Base-by-base conservation (phyloP, 2,113 vertebrate species). In the Gadus macrocephalus region DNA sequence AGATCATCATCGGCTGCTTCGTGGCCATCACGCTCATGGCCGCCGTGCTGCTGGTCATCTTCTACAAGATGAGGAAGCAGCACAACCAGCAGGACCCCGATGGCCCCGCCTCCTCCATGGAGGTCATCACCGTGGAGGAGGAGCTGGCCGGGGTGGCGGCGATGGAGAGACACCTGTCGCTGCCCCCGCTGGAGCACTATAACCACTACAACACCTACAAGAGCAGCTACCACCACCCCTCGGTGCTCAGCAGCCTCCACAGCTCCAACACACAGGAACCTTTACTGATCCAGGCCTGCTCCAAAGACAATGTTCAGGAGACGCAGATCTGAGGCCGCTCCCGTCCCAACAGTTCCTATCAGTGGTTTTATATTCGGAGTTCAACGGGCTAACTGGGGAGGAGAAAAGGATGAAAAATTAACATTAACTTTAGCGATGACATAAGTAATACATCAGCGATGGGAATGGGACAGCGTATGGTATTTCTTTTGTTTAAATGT, bases 21-120 rank as follows among this genome's bases (percentile, higher is more conserved):
- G 97, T 99, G 88, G 97, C 97, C 88, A 99, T 99, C 85, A 99
- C 97, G 0, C 95, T 99, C 1, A 98, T 99, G 97, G 97, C 97
- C 16, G 97, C 97, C 2, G 96, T 98, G 77, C 94, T 99, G 92
- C 89, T 99, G 83, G 96, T 99, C 67, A 98, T 99, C 88, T 99
- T 99, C 92, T 99, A 99, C 92, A 99, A 99, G 92, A 98, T 99
- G 96, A 93, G 97, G 85, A 99, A 99, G 82, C 97, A 99, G 88
- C 96, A 99, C 84, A 96, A 98, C 89, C 93, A 95, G 81, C 95
- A 97, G 85, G 97, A 93, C 77, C 96, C 96, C 25, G 95, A 97
- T 0, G 96, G 96, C 72, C 96, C 96, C 0, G 94, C 95, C 0
- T 94, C 96, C 84, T 95, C 96, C 89, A 96, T 98, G 88, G 97